A percentile compares a stretch with the other conserved stretches of the same genome.
These are phyloP conservation scores for Drosophila micromelanica DNA, from an alignment of 1,140 invertebrate genomes.

Conservation along the genomic window DNA sequence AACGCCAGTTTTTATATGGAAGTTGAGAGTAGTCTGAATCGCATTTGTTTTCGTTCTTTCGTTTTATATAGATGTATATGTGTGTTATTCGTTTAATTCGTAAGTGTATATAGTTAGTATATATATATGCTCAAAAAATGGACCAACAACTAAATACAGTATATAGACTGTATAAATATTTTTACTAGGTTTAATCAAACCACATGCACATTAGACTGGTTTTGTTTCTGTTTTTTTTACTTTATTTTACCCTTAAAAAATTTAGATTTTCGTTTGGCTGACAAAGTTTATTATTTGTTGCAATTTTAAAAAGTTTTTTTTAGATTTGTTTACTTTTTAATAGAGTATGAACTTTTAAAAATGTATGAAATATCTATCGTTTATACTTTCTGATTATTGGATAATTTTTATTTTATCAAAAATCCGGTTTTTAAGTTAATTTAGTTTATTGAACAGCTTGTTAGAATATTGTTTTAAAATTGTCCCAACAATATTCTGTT, in stretches of 20 bases:
- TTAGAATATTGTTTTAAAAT: no score
- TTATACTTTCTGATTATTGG: no score
- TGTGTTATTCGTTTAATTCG: constrained; percentile 55
- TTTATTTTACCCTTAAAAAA: neutral
- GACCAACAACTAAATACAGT: constrained; percentile 81
- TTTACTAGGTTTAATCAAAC: constrained; percentile 40
- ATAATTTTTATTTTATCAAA: no score
- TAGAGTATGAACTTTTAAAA: no score
- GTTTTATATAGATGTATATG: constrained; percentile 39
- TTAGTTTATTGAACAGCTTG: no score
- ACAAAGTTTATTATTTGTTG: neutral
- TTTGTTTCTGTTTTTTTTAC: neutral
- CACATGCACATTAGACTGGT: constrained; percentile 25
- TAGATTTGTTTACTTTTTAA: no score
- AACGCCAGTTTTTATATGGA: constrained; percentile 63
- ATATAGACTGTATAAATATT: constrained; percentile 52
- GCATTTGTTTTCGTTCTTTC: constrained; percentile 24
- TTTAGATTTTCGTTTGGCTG: neutral
- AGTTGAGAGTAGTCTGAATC: constrained; percentile 34
- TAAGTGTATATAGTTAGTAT: constrained; percentile 34
- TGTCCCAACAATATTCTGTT: no score
- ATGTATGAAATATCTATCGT: no score
- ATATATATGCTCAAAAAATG: constrained; percentile 65
- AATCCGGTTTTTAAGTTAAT: no score
- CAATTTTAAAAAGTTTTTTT: no score